phyloP scores from a whole-genome alignment of 2,888 invertebrate genomes.

The Andrena flavipes region DNA sequence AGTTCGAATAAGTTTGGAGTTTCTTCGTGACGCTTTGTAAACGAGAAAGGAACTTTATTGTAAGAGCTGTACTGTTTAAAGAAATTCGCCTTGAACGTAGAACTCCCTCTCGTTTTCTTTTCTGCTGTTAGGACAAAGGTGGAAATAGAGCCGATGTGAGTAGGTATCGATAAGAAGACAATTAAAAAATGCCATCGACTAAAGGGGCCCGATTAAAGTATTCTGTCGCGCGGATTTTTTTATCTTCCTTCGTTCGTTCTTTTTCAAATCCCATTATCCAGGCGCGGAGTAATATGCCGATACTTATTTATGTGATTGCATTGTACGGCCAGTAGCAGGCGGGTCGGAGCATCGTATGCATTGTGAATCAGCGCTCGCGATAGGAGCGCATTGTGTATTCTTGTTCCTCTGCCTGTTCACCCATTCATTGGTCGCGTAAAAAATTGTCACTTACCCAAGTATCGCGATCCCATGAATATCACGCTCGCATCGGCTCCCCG shows the following conservation, averaged over 20 bases:
- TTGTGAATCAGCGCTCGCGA: slow-evolving; percentile 66
- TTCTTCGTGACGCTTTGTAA: too few relatives aligned
- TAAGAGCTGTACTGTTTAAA: background rate
- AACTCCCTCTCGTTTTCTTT: background rate
- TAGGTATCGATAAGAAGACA: background rate
- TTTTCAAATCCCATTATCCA: slow-evolving; percentile 39
- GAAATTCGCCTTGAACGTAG: background rate
- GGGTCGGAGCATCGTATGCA: slow-evolving; percentile 62
- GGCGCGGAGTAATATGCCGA: slow-evolving; percentile 58
- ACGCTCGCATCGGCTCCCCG: slow-evolving; percentile 15
- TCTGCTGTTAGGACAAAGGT: background rate
- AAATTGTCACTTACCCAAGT: slow-evolving; percentile 59
- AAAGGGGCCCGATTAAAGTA: background rate
- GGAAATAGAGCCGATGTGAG: too few relatives aligned
- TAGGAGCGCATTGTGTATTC: slow-evolving; percentile 60
- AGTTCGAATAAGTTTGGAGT: too few relatives aligned
- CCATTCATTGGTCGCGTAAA: slow-evolving; percentile 66
- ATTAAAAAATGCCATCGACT: background rate
- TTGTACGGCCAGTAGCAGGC: slow-evolving; percentile 40
- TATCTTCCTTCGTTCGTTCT: background rate
- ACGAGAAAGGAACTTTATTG: too few relatives aligned
- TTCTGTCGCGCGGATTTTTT: slow-evolving; percentile 14
- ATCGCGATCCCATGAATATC: slow-evolving; percentile 51
- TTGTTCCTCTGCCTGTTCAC: slow-evolving; percentile 63
- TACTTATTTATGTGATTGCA: slow-evolving; percentile 67